Base-by-base conservation (phyloP, 1,140 invertebrate genomes). In the Drosophila saltans region DNA sequence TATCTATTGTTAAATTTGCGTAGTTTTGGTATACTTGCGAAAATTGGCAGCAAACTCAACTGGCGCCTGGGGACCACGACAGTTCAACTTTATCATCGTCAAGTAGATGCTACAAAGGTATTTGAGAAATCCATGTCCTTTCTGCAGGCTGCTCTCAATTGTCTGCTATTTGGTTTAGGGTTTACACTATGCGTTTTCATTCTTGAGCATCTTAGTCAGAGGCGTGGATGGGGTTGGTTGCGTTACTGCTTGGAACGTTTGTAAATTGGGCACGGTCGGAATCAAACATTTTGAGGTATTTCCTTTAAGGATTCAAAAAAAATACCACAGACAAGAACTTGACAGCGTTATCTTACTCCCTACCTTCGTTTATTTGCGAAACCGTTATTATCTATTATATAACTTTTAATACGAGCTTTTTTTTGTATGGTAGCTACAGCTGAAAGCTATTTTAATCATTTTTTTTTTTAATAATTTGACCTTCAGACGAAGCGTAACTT, bases 71-170 rank as follows among this genome's bases (percentile, higher is more conserved):
- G 33, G 33, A 36, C 9, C 8, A 61, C 43, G 8, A 58, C 79
- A 7, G 39, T 11, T 3, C 43, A n/a, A 0, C 41, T 7, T 26
- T 62, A 21, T 26, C 28, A 26, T 7, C 2, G 3, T 3, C 5
- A 3, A 1, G 59, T 30, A 10, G 57, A 55, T 21, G 11, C 7
- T 3, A 9, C 24, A 6, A 43, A 45, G 9, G 66, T 65, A 0
- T 62, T 48, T 3, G 43, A 72, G 4, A 62, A 88, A 36, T 82
- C 83, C 39, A 88, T 76, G 71, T 52, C 45, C 1, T 82, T 86
- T n/a, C 43, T 86, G 0, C 4, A 45, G 33, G 79, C 82, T 2
- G 79, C 82, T 3, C 9, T 76, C 0, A 76, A 69, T 28, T 86
- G 82, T 10, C 48, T 82, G 2, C 3, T 79, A 8, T 6, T 39